Conservation (phyloP, 23 tunicate species). For the Styela clava region DNA sequence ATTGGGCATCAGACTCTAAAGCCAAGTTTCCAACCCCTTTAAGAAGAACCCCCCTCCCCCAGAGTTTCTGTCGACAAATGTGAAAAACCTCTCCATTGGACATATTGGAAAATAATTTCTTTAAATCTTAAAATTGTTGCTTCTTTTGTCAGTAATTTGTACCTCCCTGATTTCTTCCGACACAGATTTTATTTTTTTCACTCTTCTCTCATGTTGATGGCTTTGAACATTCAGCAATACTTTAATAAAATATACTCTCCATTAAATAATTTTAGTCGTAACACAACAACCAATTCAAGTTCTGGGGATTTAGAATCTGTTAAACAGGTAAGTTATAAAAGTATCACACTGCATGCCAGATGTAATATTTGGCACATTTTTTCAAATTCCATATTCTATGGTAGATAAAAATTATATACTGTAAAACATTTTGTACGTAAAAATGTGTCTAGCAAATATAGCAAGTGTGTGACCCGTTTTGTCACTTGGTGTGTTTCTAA, state of each 20-base stretch:
- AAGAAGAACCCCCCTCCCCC: too few relatives aligned
- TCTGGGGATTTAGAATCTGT: constrained; percentile 27
- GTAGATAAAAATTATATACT: too few relatives aligned
- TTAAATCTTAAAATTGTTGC: too few relatives aligned
- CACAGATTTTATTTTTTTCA: neutral
- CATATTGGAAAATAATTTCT: too few relatives aligned
- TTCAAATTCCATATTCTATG: neutral
- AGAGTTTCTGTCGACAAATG: too few relatives aligned
- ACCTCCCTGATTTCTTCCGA: neutral
- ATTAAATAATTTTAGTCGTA: too few relatives aligned
- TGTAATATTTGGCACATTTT: too few relatives aligned
- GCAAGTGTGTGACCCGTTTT: neutral
- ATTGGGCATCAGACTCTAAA: too few relatives aligned
- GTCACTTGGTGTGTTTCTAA: neutral
- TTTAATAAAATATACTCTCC: too few relatives aligned
- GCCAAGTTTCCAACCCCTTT: too few relatives aligned
- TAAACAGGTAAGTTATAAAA: constrained; percentile 17
- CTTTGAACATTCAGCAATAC: neutral
- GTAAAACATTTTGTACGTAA: neutral
- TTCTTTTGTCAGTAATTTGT: neutral
- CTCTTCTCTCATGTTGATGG: neutral
- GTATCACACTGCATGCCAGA: too few relatives aligned
- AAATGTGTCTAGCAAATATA: neutral
- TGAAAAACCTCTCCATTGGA: too few relatives aligned
- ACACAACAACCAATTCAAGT: constrained; percentile 3